These are phyloP conservation scores for Diplosoma virens DNA, from an alignment of 23 tunicate genomes.

Conservation along the genomic window DNA sequence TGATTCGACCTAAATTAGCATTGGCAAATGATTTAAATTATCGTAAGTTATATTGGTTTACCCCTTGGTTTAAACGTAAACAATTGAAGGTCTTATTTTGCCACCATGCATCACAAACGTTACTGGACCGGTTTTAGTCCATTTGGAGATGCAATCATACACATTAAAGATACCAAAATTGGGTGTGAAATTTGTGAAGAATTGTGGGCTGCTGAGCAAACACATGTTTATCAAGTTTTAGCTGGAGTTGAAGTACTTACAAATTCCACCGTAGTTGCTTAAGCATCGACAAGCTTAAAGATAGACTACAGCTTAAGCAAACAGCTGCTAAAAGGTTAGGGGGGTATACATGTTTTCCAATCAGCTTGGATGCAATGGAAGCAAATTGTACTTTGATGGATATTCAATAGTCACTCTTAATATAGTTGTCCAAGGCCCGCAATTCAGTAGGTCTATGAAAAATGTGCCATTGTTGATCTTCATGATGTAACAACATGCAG, in stretches of 20 bases:
- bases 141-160: constrained; percentile 68
- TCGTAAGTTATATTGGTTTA: constrained; percentile 84
- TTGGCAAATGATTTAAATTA: constrained; percentile 67
- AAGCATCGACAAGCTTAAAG: constrained; percentile 34
- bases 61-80: constrained; percentile 70
- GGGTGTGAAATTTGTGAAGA: constrained; percentile 89
- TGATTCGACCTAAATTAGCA: constrained; percentile 75
- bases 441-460: constrained; percentile 67
- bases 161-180: constrained; percentile 63
- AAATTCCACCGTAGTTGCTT: constrained; percentile 79
- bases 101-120: constrained; percentile 46
- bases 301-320: constrained; percentile 13
- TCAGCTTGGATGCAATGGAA: constrained; percentile 87
- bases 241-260: constrained; percentile 83
- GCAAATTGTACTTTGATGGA: constrained; percentile 79
- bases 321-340: constrained; percentile 58
- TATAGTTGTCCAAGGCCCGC: constrained; percentile 57
- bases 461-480: constrained; percentile 67
- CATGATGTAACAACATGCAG: constrained; percentile 65
- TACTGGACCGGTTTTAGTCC: constrained; percentile 54
- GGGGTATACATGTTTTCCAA: constrained; percentile 67
- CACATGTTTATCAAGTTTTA: constrained; percentile 51
- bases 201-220: constrained; percentile 49
- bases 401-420: constrained; percentile 57
- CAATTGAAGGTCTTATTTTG: constrained; percentile 35